A percentile compares a stretch with the other conserved stretches of the same genome.
These are phyloP conservation scores for Lycocerus yunnanus DNA, from an alignment of 2,888 invertebrate genomes.

Conservation along the genomic window DNA sequence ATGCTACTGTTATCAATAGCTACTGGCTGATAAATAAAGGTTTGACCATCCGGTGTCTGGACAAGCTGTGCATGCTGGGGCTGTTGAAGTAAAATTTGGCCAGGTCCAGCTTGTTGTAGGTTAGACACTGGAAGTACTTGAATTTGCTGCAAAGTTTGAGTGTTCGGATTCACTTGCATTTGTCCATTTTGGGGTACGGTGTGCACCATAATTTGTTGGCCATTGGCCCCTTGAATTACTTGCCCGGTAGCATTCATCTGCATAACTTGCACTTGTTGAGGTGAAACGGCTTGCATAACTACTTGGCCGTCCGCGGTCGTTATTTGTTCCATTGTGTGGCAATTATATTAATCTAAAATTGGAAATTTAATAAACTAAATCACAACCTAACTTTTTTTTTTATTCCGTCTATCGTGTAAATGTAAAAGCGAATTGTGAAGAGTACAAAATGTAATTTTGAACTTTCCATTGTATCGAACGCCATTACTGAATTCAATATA, in stretches of 20 bases:
- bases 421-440: background rate
- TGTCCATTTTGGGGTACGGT: slow-evolving; percentile 65
- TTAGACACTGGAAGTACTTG: slow-evolving; percentile 76
- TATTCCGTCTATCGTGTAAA: background rate
- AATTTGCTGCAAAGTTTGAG: slow-evolving; percentile 69
- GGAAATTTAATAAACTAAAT: background rate
- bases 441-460: background rate
- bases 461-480: slow-evolving; percentile 7
- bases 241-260: slow-evolving; percentile 62
- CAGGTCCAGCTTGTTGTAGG: slow-evolving; percentile 60
- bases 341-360: background rate
- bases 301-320: slow-evolving; percentile 65
- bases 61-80: slow-evolving; percentile 79
- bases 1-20: slow-evolving; percentile 60
- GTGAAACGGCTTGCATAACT: slow-evolving; percentile 63
- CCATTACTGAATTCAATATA: slow-evolving; percentile 26
- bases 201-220: slow-evolving; percentile 75
- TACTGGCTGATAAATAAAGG: slow-evolving; percentile 85
- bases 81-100: slow-evolving; percentile 66
- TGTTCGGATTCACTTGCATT: slow-evolving; percentile 68
- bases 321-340: slow-evolving; percentile 62
- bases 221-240: slow-evolving; percentile 68
- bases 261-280: slow-evolving; percentile 67
- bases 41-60: slow-evolving; percentile 92
- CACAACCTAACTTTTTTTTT: background rate